Conservation (phyloP, 2,797 vertebrate species). For the Morus bassanus region DNA sequence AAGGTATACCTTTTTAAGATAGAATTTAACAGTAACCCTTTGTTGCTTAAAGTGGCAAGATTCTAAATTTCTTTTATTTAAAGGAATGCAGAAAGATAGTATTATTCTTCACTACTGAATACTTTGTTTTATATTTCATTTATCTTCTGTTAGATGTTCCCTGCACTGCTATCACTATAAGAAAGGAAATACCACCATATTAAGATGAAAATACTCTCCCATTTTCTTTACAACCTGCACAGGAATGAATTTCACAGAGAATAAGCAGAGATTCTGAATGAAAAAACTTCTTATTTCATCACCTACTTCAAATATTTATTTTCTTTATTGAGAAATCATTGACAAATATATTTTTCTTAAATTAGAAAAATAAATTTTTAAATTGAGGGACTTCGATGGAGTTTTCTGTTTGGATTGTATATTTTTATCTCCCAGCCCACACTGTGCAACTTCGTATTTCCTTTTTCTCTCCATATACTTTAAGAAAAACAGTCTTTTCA, state of each 20-base stretch:
- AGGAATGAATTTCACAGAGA: background rate
- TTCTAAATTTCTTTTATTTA: background rate
- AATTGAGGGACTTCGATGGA: background rate
- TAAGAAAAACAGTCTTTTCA: background rate
- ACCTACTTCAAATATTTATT: background rate
- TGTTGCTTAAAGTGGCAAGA: background rate
- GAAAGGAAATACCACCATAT: background rate
- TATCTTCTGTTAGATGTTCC: background rate
- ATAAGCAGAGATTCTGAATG: background rate
- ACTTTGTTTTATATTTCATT: background rate
- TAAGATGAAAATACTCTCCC: background rate
- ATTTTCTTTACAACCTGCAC: background rate
- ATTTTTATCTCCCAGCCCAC: background rate
- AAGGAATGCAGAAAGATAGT: background rate
- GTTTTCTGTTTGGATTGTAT: background rate
- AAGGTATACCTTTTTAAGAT: background rate
- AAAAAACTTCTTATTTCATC: background rate
- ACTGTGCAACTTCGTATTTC: background rate
- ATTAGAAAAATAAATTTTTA: background rate
- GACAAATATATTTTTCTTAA: background rate
- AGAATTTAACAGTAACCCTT: background rate
- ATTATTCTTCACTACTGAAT: background rate
- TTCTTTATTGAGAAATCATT: background rate
- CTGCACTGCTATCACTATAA: background rate
- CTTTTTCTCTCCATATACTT: background rate